Evolutionary conservation across 2,888 invertebrate genomes (phyloP).

Genomic region (Marronus borbonicus): DNA sequence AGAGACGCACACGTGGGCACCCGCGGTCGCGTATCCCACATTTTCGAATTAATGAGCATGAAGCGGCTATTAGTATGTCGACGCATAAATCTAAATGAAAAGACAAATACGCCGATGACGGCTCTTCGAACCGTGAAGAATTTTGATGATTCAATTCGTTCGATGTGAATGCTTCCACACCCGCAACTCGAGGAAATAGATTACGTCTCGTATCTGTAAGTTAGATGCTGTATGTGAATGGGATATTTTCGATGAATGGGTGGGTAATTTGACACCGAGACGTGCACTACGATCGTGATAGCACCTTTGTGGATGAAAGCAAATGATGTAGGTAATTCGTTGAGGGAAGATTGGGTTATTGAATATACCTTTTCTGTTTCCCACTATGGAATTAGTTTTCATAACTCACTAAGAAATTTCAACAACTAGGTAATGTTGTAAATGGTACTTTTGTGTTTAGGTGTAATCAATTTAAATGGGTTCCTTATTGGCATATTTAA

Average conservation of each 20-base stretch:
- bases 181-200: constrained; percentile 1
- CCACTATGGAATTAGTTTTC: no score
- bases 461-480: no score
- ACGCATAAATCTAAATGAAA: constrained; percentile 35
- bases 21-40: constrained; percentile 33
- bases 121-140: constrained; percentile 28
- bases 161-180: not conserved
- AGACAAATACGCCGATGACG: constrained; percentile 24
- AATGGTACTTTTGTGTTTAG: no score
- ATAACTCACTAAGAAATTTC: no score
- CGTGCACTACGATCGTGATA: no score
- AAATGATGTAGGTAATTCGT: no score
- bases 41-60: constrained; percentile 44
- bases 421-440: no score
- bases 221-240: not conserved
- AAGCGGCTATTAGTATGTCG: constrained; percentile 34
- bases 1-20: constrained; percentile 38
- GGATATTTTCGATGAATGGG: not conserved
- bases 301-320: no score
- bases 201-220: not conserved
- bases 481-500: no score
- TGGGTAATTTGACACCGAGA: not conserved
- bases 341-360: no score
- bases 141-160: constrained; percentile 31
- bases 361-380: no score